phyloP scores from a whole-genome alignment of 2,888 invertebrate species.

The Macrophya alboannulata region DNA sequence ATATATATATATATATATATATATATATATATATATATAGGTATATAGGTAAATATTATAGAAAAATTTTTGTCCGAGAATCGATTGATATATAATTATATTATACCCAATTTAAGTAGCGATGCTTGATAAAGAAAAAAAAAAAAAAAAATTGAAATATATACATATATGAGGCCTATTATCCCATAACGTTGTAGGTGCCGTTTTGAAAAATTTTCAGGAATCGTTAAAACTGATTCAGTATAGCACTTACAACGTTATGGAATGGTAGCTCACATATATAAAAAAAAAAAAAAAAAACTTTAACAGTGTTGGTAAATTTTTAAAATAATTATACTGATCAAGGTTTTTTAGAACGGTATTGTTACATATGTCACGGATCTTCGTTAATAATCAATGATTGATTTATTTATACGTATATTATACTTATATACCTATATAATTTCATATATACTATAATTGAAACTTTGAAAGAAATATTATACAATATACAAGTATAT shows the following conservation, averaged over 20 bases:
- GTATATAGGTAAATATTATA: not conserved
- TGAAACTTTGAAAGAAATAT: not conserved
- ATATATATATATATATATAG: no score
- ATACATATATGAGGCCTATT: no score
- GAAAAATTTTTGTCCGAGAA: not conserved
- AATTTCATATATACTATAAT: not conserved
- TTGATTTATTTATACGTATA: not conserved
- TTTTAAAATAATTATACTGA: not conserved
- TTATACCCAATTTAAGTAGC: not conserved
- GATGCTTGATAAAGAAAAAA: not conserved
- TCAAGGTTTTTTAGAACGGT: not conserved
- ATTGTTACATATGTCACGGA: not conserved
- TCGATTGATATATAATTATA: not conserved
- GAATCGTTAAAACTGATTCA: no score
- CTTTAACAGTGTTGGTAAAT: constrained; percentile 17
- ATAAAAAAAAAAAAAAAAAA: not conserved
- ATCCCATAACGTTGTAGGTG: no score
- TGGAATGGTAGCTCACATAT: no score
- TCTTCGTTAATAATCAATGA: not conserved
- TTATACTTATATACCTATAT: not conserved
- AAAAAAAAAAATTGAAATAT: not conserved
- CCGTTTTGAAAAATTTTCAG: no score
- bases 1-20: not conserved
- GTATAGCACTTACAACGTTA: no score
- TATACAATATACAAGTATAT: not conserved